Percentiles rank a stretch among this genome's conserved stretches.
Evolutionary conservation across 30 jellyfish, hydroid and myxozoan species (phyloP).

Genomic region (Aurelia aurita): DNA sequence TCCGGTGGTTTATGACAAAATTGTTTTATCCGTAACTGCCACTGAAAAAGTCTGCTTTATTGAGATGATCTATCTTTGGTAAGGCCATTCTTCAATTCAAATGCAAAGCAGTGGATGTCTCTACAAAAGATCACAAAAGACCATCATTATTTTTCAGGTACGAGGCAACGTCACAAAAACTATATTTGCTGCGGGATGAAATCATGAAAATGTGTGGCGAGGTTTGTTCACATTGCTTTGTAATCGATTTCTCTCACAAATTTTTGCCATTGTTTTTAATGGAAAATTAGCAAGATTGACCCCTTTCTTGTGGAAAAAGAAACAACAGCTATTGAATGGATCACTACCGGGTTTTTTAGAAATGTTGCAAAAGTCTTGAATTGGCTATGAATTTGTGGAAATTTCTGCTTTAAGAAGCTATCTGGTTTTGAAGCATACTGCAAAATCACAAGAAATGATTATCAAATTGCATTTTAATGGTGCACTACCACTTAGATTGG

Average conservation of each 20-base stretch:
- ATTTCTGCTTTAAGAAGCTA: too few species aligned
- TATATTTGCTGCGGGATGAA: slow-evolving; percentile 22
- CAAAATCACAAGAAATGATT: too few species aligned
- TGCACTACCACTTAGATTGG: background rate
- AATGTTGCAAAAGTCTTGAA: too few species aligned
- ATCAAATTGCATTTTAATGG: background rate
- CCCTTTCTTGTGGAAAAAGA: too few species aligned
- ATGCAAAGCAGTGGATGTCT: background rate
- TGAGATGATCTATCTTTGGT: background rate
- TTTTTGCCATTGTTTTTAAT: background rate
- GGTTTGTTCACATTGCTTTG: slow-evolving; percentile 2
- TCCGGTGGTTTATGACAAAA: too few species aligned
- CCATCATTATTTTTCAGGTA: slow-evolving; percentile 1
- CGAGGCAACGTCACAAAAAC: slow-evolving; percentile 11
- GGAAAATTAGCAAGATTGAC: too few species aligned
- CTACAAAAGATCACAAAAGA: background rate
- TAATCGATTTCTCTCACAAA: background rate
- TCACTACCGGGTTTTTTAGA: too few species aligned
- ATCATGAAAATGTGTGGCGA: slow-evolving; percentile 36
- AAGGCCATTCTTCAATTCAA: background rate
- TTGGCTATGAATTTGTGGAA: too few species aligned
- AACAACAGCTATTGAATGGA: too few species aligned
- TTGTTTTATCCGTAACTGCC: too few species aligned
- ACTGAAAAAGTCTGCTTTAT: too few species aligned
- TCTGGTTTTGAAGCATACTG: too few species aligned